Evolutionary conservation across 2,797 vertebrate species (phyloP).

Genomic region (Pseudochirops corinnae): DNA sequence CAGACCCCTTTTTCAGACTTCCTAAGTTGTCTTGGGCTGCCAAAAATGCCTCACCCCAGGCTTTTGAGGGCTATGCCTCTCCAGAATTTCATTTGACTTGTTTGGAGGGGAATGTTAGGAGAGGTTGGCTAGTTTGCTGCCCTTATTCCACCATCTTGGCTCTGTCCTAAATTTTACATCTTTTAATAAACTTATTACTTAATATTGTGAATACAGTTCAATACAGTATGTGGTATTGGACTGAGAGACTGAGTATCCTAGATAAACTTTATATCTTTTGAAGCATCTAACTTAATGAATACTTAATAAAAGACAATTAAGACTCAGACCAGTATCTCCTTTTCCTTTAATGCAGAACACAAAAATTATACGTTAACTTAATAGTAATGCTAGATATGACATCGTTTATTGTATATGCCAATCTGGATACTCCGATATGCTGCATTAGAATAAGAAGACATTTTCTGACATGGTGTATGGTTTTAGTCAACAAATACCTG

Average conservation of each 20-base stretch:
- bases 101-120: not conserved
- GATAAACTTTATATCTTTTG: not conserved
- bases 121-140: not conserved
- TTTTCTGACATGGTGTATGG: not conserved
- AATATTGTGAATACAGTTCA: not conserved
- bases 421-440: not conserved
- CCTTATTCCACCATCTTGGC: not conserved
- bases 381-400: not conserved
- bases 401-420: not conserved
- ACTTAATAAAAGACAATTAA: not conserved
- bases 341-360: not conserved
- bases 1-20: not conserved
- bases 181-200: not conserved
- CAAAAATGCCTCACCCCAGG: not conserved
- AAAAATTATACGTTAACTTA: not conserved
- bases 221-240: not conserved
- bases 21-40: not conserved
- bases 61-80: not conserved
- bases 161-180: not conserved
- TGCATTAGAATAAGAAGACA: not conserved
- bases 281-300: not conserved
- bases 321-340: not conserved
- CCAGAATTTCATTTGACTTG: not conserved
- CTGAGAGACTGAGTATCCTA: not conserved
- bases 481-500: not conserved